Evolutionary conservation across 2,797 vertebrate genomes (phyloP), one percentile per base, ranked within the genome.

Genomic region (Coendou prehensilis): DNA sequence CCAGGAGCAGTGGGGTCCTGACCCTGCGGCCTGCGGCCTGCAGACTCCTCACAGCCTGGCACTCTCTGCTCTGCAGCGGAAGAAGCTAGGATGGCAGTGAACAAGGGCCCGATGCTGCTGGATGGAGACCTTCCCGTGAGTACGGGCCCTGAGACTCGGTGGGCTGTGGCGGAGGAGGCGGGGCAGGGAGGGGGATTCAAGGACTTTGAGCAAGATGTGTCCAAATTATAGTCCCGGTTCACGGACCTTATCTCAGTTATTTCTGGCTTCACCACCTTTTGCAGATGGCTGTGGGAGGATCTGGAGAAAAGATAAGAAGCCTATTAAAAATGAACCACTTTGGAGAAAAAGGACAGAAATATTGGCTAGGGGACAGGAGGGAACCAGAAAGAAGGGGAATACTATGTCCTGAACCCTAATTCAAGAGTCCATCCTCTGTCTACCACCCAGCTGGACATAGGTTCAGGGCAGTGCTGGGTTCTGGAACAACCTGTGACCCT

Each of bases 81-180:
- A 71, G 54, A 37, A 0, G 0, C 73, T 20, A 3, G 1, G 0
- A 98, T 98, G 98, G 98, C 98, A 0, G 97, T 67, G 0, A 98
- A 98, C 97, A 98, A 91, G 95, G 95, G 47, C 75, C 97, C 97
- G 1, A 3, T 91, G 20, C 57, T 97, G 97, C 97, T 90, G 94
- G 98, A 98, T 41, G 98, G 97, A 97, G 98, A 96, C 64, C 18
- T 93, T 87, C 98, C 98, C 69, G 98, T 99, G 84, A 94, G 98
- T 96, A 78, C 47, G 56, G 71, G n/a, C 41, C 63, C 1, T 33
- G 61, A 22, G 20, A 15, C 1, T 14, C 64, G 30, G 33, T 28
- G n/a, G 85, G 14, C 17, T 4, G 8, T 11, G 14, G 18, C 37
- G 7, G 4, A 26, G 59, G 6, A 30, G 6, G 76, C 20, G 20